Base-by-base conservation (phyloP, 1,140 invertebrate genomes). In the Cotesia typhae region DNA sequence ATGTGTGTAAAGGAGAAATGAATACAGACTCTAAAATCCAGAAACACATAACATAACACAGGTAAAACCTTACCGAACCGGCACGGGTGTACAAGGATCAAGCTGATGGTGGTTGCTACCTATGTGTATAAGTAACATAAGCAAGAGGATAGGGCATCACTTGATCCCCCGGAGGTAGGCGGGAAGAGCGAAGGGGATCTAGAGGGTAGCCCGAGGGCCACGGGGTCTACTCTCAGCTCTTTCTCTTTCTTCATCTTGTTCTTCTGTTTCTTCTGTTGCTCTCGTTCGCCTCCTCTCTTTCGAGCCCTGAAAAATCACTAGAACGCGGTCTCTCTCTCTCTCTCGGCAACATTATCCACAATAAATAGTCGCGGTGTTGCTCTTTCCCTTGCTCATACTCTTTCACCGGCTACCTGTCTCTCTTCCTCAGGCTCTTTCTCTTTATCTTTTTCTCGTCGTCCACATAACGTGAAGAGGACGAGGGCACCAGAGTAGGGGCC, bases 401-500 rank as follows among this genome's bases (percentile, higher is more conserved):
- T 14, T 47, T 35, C 35, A 47, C 36, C 20, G 41, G 6, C 12
- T 51, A 35, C 41, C 35, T 20, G 14, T 66, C 47, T 47, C 55
- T 59, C 52, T 28, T 28, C 3, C 28, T 28, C 28, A 28, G 28
- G 28, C 28, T 28, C 28, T 28, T 28, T 69, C 51, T 57, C 52
- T 71, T 47, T 71, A 14, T 57, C 41, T 67, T 55, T 70, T 41
- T 59, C 63, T 67, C 61, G 51, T 17, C 28, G n/a, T 35, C 38
- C 67, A 17, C 41, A 28, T 51, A 51, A 53, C 41, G 66, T 17
- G 17, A 17, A 63, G 68, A 73, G 60, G 74, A 70, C 60, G 72
- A 68, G 69, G 74, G 63, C 74, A 37, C 70, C 47, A 14, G 59
- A 74, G 70, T 66, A 75, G 47, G 63, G 76, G 72, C 67, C 63